Evolutionary conservation across 1,140 invertebrate genomes (phyloP).

Genomic region (Brachionus sp.): DNA sequence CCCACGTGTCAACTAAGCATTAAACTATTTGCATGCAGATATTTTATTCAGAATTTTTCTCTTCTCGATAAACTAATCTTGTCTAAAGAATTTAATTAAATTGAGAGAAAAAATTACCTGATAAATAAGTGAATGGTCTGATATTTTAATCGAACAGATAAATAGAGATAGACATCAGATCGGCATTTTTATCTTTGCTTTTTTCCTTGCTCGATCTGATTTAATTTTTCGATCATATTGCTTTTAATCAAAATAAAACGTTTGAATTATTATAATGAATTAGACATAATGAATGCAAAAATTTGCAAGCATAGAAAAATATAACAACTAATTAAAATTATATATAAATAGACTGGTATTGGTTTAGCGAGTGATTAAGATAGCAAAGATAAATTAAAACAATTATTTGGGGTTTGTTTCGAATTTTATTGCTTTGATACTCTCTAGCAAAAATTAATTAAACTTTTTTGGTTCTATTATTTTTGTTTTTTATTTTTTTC

Average conservation of each 20-base stretch:
- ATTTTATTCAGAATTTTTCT: neutral
- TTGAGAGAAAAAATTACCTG: neutral
- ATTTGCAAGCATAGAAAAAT: neutral
- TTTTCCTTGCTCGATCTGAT: neutral
- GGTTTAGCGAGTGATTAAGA: neutral
- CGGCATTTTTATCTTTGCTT: neutral
- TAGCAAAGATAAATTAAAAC: neutral
- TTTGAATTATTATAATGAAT: neutral
- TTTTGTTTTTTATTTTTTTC: neutral
- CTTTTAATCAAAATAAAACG: neutral
- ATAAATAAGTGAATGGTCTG: neutral
- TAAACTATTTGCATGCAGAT: too few species aligned
- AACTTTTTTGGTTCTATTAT: neutral
- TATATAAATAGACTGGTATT: neutral
- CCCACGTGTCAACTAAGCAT: neutral
- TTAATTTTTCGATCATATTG: neutral
- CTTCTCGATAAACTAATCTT: neutral
- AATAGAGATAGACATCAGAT: neutral
- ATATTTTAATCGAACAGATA: too few species aligned
- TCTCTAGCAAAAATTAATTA: neutral
- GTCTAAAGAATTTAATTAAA: neutral
- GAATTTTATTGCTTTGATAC: neutral
- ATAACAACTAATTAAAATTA: neutral
- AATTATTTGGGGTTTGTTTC: neutral
- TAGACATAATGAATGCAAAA: neutral